Conservation (phyloP, 1,140 invertebrate genomes). For the Asobara japonica region DNA sequence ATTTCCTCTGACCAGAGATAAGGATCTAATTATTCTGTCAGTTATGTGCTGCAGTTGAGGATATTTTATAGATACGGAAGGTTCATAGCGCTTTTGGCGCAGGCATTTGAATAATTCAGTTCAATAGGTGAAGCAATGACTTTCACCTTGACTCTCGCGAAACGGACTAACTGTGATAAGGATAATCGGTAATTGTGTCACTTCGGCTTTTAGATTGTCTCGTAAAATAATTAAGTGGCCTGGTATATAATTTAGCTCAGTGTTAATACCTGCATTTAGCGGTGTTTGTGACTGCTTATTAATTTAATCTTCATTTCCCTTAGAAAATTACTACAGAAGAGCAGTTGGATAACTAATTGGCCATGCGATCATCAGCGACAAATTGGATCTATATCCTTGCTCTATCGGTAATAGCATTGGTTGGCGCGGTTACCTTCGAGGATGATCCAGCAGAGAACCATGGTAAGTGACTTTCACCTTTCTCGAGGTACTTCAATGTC, state of each 20-base stretch:
- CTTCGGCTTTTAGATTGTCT: too few species aligned
- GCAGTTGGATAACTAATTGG: constrained; percentile 1
- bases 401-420: constrained; percentile 46
- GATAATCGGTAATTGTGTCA: background rate
- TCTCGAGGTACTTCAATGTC: constrained; percentile 36
- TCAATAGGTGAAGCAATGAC: background rate
- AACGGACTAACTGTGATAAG: background rate
- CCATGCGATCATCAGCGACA: constrained; percentile 31
- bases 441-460: constrained; percentile 44
- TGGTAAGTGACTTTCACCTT: constrained; percentile 19
- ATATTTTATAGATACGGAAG: background rate
- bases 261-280: background rate
- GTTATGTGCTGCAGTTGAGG: background rate
- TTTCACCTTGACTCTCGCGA: background rate
- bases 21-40: background rate
- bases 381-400: constrained; percentile 47
- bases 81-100: background rate
- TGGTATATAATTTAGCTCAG: too few species aligned
- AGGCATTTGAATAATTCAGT: background rate
- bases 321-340: background rate
- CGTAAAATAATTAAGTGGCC: too few species aligned
- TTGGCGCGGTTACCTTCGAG: constrained; percentile 51
- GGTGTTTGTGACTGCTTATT: background rate
- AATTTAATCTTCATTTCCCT: background rate
- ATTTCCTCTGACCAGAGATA: background rate